These are phyloP conservation scores for Allophyes oxyacanthae DNA, from an alignment of 2,888 invertebrate species.

Conservation along the genomic window DNA sequence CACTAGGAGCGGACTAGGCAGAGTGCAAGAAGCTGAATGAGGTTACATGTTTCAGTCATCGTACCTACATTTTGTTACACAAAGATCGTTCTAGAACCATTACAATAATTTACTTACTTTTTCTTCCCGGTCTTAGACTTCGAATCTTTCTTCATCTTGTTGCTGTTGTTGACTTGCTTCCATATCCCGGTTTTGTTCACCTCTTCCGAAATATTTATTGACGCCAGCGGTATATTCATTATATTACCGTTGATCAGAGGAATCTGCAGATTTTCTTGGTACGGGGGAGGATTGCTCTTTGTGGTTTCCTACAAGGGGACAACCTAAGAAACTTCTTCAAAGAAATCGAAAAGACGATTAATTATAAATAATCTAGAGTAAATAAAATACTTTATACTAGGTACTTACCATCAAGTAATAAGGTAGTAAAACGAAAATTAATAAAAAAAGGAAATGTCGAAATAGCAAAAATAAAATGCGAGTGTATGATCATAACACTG, in stretches of 20 bases:
- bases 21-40: too few species aligned
- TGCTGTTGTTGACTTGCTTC: slow-evolving; percentile 95
- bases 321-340: slow-evolving; percentile 65
- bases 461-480: slow-evolving; percentile 75
- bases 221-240: slow-evolving; percentile 95
- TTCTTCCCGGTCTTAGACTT: slow-evolving; percentile 83
- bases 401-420: slow-evolving; percentile 58
- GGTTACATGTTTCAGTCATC: too few species aligned
- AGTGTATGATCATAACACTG: slow-evolving; percentile 68
- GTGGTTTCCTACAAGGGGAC: slow-evolving; percentile 79
- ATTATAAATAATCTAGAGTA: slow-evolving; percentile 27
- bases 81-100: too few species aligned
- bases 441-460: slow-evolving; percentile 60
- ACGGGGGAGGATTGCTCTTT: slow-evolving; percentile 85
- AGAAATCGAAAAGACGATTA: slow-evolving; percentile 30
- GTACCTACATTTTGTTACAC: too few species aligned
- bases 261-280: slow-evolving; percentile 94
- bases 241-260: slow-evolving; percentile 96
- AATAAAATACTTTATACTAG: slow-evolving; percentile 33
- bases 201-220: slow-evolving; percentile 97
- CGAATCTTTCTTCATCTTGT: slow-evolving; percentile 83
- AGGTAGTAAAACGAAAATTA: slow-evolving; percentile 52
- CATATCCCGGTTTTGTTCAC: slow-evolving; percentile 98
- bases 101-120: slow-evolving; percentile 83
- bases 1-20: too few species aligned